Conservation (phyloP, 2,888 invertebrate genomes). For the Drosophila yooni region DNA sequence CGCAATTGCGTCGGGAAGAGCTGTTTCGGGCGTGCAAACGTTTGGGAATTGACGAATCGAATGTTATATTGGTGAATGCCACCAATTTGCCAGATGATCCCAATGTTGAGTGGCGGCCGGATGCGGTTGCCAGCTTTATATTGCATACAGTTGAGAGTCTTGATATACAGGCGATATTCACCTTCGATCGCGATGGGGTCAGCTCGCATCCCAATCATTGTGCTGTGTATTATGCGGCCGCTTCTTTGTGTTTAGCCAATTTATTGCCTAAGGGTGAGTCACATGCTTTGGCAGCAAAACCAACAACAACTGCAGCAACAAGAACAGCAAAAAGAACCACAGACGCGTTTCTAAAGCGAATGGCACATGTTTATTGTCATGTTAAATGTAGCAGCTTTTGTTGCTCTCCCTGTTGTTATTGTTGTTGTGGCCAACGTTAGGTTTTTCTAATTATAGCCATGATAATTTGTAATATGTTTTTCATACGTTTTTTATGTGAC, state of each 20-base stretch:
- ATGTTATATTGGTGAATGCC: conserved; percentile 90
- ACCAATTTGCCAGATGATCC: conserved; percentile 92
- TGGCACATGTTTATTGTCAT: conserved; percentile 77
- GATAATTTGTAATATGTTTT: conserved; percentile 43
- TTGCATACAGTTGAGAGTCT: conserved; percentile 89
- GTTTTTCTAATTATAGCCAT: conserved; percentile 45
- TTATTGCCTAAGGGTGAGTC: conserved; percentile 90
- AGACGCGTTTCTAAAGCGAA: conserved; percentile 30
- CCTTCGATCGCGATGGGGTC: conserved; percentile 97
- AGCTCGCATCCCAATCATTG: conserved; percentile 97
- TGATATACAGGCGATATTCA: conserved; percentile 93
- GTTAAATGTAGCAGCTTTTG: conserved; percentile 54
- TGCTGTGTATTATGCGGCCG: conserved; percentile 92
- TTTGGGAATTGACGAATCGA: conserved; percentile 91
- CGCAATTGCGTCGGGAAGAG: conserved; percentile 89
- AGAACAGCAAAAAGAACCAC: conserved; percentile 24
- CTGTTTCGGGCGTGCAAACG: conserved; percentile 92
- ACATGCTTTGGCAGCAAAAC: conserved; percentile 48
- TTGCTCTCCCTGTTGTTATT: conserved; percentile 24
- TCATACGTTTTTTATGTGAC: conserved; percentile 56
- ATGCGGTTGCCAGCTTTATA: conserved; percentile 88
- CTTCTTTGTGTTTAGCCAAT: conserved; percentile 91
- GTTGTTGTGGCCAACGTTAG: conserved; percentile 34
- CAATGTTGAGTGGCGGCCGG: conserved; percentile 90
- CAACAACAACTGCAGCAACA: conserved; percentile 16